Base-by-base conservation (phyloP, 2,797 vertebrate genomes). In the Podargus strigoides region DNA sequence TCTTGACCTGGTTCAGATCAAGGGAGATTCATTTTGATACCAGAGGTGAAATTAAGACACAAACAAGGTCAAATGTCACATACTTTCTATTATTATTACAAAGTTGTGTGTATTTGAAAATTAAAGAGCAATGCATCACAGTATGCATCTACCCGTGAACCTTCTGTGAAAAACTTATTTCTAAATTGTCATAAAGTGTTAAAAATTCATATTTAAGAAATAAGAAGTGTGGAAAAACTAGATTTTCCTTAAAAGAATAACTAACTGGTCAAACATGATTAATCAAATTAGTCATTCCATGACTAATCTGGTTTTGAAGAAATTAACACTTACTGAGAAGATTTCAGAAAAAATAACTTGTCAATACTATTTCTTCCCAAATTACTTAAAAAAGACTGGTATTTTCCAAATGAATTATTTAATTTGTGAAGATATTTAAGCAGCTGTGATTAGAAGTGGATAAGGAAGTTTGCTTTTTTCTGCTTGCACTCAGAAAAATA, bases 371-470 rank as follows among this genome's bases (percentile, higher is more conserved):
- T 76, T 64, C 23, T 88, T 87, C 7, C 32, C 23, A 56, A 47
- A 81, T 79, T 75, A 52, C 21, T 7, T 74, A 9, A 41, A n/a
- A 67, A 85, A 68, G 19, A 66, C 8, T 27, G 8, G 1, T 26
- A 47, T 92, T 93, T 91, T 80, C 16, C n/a, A 94, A 82, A 67
- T 44, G 0, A 67, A 70, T 85, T 70, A 74, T 66, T 82, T 92
- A 77, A 66, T 52, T 77, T 76, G 16, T 56, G 58, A 90, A 77
- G 76, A 16, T 64, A 41, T 90, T 75, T 59, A 32, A 88, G 34
- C 36, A 92, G 24, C 41, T 94, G 28, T 68, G 75, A 93, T 93
- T 93, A 95, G 44, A 96, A 92, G 77, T 87, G 84, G 59, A 67
- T 87, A 87, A 93, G 75, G 88, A 91, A 86, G 47, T 47, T 66